phyloP scores from a whole-genome alignment of 2,888 invertebrate species.

The Cosmia pyralina region DNA sequence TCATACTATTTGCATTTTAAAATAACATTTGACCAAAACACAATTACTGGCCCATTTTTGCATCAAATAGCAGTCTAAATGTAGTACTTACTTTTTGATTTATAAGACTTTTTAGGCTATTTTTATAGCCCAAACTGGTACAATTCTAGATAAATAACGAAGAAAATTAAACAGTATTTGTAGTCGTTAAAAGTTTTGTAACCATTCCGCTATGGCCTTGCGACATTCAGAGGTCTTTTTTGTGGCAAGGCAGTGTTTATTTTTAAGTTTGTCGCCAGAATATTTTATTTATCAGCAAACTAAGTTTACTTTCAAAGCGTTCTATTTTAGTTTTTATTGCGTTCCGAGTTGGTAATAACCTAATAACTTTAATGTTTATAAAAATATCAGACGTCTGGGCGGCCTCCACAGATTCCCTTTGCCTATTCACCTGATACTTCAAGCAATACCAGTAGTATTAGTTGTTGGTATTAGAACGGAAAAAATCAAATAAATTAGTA shows the following conservation, averaged over 20 bases:
- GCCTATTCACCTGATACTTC: background rate
- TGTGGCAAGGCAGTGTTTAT: conserved; percentile 33
- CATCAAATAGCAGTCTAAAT: background rate
- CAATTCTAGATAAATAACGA: conserved; percentile 13
- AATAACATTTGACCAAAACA: background rate
- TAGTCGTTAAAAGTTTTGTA: conserved; percentile 42
- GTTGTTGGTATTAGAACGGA: too few species aligned
- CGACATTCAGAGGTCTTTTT: conserved; percentile 33
- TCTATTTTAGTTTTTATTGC: conserved; percentile 26
- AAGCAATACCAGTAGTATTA: too few species aligned
- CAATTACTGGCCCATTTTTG: background rate
- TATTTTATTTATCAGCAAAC: conserved; percentile 37
- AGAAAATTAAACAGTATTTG: conserved; percentile 26
- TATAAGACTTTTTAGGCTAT: background rate
- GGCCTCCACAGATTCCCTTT: background rate
- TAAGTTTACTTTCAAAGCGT: conserved; percentile 21
- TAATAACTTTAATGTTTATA: background rate
- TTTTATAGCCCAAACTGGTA: conserved; percentile 5
- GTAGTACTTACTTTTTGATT: background rate
- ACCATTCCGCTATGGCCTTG: conserved; percentile 30
- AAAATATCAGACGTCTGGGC: background rate
- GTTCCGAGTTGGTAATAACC: background rate
- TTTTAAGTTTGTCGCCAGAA: conserved; percentile 47
- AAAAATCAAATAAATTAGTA: conserved; percentile 3
- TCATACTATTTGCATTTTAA: conserved; percentile 11